Percentiles rank a stretch among this genome's conserved stretches.
These are phyloP conservation scores for Oreochromis aureus DNA, from an alignment of 2,113 vertebrate species.

Conservation along the genomic window DNA sequence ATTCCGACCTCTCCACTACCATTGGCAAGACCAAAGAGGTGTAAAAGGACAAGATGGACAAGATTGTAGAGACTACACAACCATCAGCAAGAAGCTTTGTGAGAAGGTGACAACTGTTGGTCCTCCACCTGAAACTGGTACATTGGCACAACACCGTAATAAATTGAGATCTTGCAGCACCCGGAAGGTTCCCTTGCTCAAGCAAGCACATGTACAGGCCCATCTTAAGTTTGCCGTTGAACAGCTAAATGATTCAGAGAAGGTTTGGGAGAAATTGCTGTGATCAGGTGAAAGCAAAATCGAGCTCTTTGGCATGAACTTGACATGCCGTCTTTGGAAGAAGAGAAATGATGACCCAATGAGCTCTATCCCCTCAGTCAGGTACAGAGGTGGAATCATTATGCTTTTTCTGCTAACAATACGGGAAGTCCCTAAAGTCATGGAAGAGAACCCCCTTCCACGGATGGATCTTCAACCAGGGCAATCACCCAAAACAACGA, in stretches of 20 bases:
- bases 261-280: not conserved
- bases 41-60: too few relatives aligned
- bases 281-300: not conserved
- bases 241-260: not conserved
- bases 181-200: not conserved
- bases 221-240: not conserved
- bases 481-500: not conserved
- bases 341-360: fast-evolving
- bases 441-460: not conserved
- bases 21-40: too few relatives aligned
- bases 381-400: not conserved
- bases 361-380: fast-evolving
- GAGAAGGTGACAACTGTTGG: too few relatives aligned
- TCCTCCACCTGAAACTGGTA: too few relatives aligned
- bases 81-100: too few relatives aligned
- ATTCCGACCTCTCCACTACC: fast-evolving
- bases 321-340: fast-evolving
- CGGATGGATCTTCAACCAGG: fast-evolving
- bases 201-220: not conserved
- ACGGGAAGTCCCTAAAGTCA: not conserved
- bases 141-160: too few relatives aligned
- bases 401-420: not conserved
- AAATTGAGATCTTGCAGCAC: not conserved
- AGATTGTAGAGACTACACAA: too few relatives aligned
- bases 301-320: not conserved